Base-by-base conservation (phyloP, 2,888 invertebrate genomes). In the Eustalomyia histrio region DNA sequence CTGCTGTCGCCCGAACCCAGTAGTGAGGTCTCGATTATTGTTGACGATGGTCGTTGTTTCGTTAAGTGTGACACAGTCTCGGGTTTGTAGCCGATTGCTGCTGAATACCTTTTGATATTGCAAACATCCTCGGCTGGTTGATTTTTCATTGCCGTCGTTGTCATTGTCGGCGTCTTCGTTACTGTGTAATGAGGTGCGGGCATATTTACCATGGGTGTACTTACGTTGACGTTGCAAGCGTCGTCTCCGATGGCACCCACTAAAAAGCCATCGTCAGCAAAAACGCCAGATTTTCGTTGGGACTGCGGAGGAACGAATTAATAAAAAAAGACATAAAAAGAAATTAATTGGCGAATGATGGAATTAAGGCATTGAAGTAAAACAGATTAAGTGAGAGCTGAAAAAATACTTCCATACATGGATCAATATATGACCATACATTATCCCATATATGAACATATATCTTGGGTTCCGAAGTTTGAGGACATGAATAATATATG, bases 241-340 rank as follows among this genome's bases (percentile, higher is more conserved):
- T 88, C 83, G 88, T 87, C 88, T 92, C 90, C 91, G 92, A 71
- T 87, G 87, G 64, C 90, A 90, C 60, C 90, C 90, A 85, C 89
- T 86, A 84, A 90, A 84, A 84, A 92, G 90, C 91, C 92, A 92
- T 87, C 91, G 91, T 91, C 90, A 91, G 90, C 90, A 91, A 82
- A 88, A 90, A 68, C 88, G 86, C 90, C 90, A 91, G 84, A 91
- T 86, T 85, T 88, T 89, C 74, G 86, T 87, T 57, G 86, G 86
- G 80, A 86, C 84, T 82, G 86, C 84, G 80, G 85, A n/a, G n/a
- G n/a, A n/a, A 87, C 87, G 72, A 6, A 67, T 55, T 9, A 6
- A 43, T 6, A 29, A 53, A 43, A 12, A 14, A 16, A 52, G 14
- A 17, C 24, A 53, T 14, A 57, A 10, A 39, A 14, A n/a, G 8